Base-by-base conservation (phyloP, 2,797 vertebrate genomes). In the Champsocephalus gunnari region DNA sequence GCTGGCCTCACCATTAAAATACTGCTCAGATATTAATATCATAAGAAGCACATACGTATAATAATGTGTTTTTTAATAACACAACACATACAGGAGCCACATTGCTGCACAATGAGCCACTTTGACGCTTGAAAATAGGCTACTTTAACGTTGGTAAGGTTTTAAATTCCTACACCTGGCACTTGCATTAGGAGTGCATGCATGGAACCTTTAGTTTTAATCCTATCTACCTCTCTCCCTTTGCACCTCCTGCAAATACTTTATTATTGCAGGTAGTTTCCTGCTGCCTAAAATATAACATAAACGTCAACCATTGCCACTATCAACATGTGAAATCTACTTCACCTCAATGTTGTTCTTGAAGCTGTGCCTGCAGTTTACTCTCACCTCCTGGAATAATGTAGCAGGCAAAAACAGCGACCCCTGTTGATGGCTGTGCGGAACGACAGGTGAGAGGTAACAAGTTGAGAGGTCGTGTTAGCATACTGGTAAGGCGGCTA, bases 381-480 rank as follows among this genome's bases (percentile, higher is more conserved):
- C 54, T 1, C 28, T 57, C 19, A 9, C 11, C 28, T 16, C 0
- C 32, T 45, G 9, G 0, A 8, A 43, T n/a, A 2, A 12, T 17
- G 45, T 3, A 57, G 9, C 11, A 24, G 45, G 60, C 19, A 34
- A 48, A 49, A 87, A 89, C 87, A 92, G 91, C 92, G 3, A 87
- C 89, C 80, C 90, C 92, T 89, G 67, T 85, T 8, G 86, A n/a
- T 0, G 43, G 0, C 0, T 2, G 32, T 1, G 3, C 47, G 83
- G 3, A 68, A 58, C 0, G 47, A 66, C 83, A 71, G 81, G 81
- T 88, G 79, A 89, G 66, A 75, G 82, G 87, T 87, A 65, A 71
- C 60, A 79, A 90, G 90, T 92, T 90, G 81, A 92, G 79, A 86
- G 91, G 82, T 92, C 77, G 73, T 12, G 38, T 66, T 84, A 79